Conservation (phyloP, 2,888 invertebrate genomes). For the Diachrysia chrysitis region DNA sequence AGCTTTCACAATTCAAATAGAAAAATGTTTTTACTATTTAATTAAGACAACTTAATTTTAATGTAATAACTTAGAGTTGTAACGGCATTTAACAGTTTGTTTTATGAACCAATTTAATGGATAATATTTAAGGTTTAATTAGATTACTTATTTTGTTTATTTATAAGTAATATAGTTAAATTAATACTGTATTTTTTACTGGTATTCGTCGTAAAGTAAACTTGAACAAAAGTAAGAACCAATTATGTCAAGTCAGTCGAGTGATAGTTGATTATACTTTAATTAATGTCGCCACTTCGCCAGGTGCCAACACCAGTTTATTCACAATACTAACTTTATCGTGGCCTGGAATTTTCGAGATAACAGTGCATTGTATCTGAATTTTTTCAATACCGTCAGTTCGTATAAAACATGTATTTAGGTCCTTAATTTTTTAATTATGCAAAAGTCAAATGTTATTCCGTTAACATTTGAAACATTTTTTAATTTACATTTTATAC, state of each 20-base stretch:
- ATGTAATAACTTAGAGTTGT: not conserved
- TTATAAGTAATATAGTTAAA: too few relatives aligned
- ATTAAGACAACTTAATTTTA: not conserved
- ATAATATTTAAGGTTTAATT: too few relatives aligned
- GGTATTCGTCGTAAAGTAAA: not conserved
- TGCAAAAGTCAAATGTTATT: not conserved
- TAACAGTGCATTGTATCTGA: conserved; percentile 3
- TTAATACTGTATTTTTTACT: too few relatives aligned
- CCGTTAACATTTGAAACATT: not conserved
- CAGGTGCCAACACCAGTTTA: conserved; percentile 7
- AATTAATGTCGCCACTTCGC: not conserved
- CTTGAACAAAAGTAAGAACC: not conserved
- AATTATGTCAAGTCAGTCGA: not conserved
- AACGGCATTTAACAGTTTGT: not conserved
- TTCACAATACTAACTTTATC: conserved; percentile 1
- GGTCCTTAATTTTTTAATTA: not conserved
- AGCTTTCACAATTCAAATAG: not conserved
- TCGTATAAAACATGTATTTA: not conserved
- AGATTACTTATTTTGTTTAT: too few relatives aligned
- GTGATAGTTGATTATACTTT: not conserved
- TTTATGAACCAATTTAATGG: not conserved
- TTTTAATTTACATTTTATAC: not conserved
- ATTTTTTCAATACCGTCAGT: not conserved
- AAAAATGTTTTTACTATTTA: not conserved
- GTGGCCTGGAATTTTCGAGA: not conserved